Base-by-base conservation (phyloP, 2,113 vertebrate species). In the Opisthocomus hoazin region DNA sequence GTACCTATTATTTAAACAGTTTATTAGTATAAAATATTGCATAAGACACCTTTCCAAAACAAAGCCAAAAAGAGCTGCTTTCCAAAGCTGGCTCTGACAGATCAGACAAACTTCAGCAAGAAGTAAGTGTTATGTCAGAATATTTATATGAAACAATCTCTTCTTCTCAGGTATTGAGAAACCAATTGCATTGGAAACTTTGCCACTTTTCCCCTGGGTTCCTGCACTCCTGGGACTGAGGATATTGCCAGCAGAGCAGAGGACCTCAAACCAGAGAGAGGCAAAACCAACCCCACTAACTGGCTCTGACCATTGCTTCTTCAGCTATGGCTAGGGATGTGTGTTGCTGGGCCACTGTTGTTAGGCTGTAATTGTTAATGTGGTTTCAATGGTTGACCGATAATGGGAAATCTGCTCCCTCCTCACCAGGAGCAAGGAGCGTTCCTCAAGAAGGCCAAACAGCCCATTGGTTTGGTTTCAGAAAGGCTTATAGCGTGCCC, bases 1-100 rank as follows among this genome's bases (percentile, higher is more conserved):
- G 78, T 87, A 87, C 94, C 93, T 94, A 92, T 94, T 96, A 91
- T 89, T 95, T 87, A 91, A 91, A 64, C 45, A 36, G 63, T 69
- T 37, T 50, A 45, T 83, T 91, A 85, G 46, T 74, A 65, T 77
- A 87, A 96, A 91, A 89, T 66, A 89, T 84, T 90, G 76, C 3
- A 46, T 50, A 81, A 75, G 92, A 93, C 70, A 71, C 84, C 57
- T 79, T 87, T 78, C 66, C 41, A 70, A 96, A 91, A 83, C 66
- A 74, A 89, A 91, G 60, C 36, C 57, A 66, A 84, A 74, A 63
- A 41, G 53, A 90, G 30, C 36, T 56, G 57, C 39, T 96, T 95
- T 92, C 90, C 69, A 93, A 89, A 82, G 74, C 79, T 9, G 16
- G 61, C 63, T 66, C 32, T 76, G 87, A 92, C 65, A 91, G 69